Evolutionary conservation across 2,888 invertebrate species (phyloP).

Genomic region (Gnatocerus cornutus): DNA sequence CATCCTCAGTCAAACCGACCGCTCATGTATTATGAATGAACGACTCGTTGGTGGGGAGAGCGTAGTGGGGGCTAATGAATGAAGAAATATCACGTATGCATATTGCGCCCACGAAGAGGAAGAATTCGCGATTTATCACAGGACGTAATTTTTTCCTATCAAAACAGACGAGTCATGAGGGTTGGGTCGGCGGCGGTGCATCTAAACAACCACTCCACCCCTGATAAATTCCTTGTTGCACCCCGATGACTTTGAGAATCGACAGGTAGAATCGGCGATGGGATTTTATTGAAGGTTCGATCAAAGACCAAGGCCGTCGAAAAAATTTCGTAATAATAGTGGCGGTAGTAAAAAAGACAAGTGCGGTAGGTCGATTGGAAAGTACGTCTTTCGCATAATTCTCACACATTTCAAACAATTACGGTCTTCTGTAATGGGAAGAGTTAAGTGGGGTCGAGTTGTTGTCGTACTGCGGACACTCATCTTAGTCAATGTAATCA

Average conservation of each 20-base stretch:
- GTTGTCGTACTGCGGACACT: slow-evolving; percentile 32
- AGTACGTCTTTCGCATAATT: slow-evolving; percentile 32
- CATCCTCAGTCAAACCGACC: slow-evolving; percentile 31
- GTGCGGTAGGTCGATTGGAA: slow-evolving; percentile 32
- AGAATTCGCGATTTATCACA: slow-evolving; percentile 37
- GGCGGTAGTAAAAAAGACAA: slow-evolving; percentile 27
- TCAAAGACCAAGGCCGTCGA: slow-evolving; percentile 30
- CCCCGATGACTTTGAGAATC: slow-evolving; percentile 31
- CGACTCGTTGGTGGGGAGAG: slow-evolving; percentile 10
- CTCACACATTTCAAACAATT: slow-evolving; percentile 37
- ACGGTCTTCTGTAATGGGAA: slow-evolving; percentile 35
- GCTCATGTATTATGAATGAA: slow-evolving; percentile 46
- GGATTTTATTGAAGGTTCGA: slow-evolving; percentile 34
- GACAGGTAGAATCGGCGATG: slow-evolving; percentile 34
- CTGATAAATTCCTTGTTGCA: slow-evolving; percentile 31
- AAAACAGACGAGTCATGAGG: slow-evolving; percentile 12
- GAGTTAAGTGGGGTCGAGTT: slow-evolving; percentile 41
- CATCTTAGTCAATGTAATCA: slow-evolving; percentile 40
- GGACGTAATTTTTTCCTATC: slow-evolving; percentile 24
- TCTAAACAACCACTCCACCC: slow-evolving; percentile 20
- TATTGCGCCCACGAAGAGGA: slow-evolving; percentile 27
- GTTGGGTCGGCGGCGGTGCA: slow-evolving; percentile 8
- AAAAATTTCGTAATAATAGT: slow-evolving; percentile 32
- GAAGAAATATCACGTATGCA: slow-evolving; percentile 45
- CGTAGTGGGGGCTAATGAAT: slow-evolving; percentile 40